A percentile compares a stretch with the other conserved stretches of the same genome.
Evolutionary conservation across 2,888 invertebrate genomes (phyloP).

Genomic region (Leptinotarsa juncta): DNA sequence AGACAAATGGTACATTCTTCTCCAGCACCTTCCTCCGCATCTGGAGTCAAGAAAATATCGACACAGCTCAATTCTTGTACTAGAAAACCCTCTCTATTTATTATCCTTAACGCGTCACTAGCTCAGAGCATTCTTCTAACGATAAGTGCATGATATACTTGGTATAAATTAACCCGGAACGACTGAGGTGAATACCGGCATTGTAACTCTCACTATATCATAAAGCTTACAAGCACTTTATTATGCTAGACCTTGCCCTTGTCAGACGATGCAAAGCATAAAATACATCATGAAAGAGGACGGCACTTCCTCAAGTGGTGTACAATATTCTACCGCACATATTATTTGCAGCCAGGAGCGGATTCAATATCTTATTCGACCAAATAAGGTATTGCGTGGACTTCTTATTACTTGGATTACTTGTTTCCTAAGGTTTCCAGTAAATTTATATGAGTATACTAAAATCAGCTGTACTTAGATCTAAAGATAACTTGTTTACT

Average conservation of each 20-base stretch:
- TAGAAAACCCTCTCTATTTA: not conserved
- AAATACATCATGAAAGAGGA: not conserved
- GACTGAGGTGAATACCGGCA: conserved; percentile 4
- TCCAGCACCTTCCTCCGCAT: too few relatives aligned
- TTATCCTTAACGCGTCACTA: not conserved
- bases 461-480: too few relatives aligned
- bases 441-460: too few relatives aligned
- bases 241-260: conserved; percentile 4
- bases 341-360: not conserved
- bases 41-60: not conserved
- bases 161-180: conserved; percentile 6
- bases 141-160: not conserved
- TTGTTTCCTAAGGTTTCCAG: too few relatives aligned
- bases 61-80: not conserved
- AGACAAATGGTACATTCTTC: too few relatives aligned
- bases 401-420: too few relatives aligned
- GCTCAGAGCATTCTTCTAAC: not conserved
- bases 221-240: not conserved
- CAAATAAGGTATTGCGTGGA: too few relatives aligned
- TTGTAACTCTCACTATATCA: not conserved
- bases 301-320: conserved; percentile 6
- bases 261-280: not conserved
- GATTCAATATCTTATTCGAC: not conserved
- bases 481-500: too few relatives aligned
- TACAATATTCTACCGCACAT: not conserved